Conservation (phyloP, 2,888 invertebrate species). For the Mimumesa dahlbomi region DNA sequence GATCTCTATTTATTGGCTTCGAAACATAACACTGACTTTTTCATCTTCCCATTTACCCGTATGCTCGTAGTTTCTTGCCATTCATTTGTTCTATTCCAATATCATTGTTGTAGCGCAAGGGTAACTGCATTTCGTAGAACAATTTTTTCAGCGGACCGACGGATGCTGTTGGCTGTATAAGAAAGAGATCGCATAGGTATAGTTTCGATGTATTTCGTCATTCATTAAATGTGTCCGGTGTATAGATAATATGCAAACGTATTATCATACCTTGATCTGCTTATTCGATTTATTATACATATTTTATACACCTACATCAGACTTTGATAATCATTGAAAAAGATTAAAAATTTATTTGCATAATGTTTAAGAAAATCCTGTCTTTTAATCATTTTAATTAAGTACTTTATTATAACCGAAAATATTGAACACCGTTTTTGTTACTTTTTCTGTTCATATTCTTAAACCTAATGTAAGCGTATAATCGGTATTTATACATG, state of each 20-base stretch:
- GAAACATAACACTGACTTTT: neutral
- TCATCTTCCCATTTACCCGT: neutral
- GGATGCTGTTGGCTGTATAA: conserved; percentile 43
- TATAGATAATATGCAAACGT: neutral
- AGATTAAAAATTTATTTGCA: too few relatives aligned
- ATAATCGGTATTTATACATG: too few relatives aligned
- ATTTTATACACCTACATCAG: neutral
- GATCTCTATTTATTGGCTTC: conserved; percentile 2
- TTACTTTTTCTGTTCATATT: too few relatives aligned
- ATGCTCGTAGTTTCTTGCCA: neutral
- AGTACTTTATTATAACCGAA: too few relatives aligned
- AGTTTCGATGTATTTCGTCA: conserved; percentile 36
- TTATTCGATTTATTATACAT: neutral
- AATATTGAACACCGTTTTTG: too few relatives aligned
- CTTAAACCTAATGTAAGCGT: too few relatives aligned
- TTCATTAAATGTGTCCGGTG: conserved; percentile 23
- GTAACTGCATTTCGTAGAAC: conserved; percentile 65
- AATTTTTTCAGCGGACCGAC: conserved; percentile 56
- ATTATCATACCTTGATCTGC: too few relatives aligned
- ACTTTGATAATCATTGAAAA: too few relatives aligned
- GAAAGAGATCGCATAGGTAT: conserved; percentile 53
- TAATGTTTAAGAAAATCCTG: too few relatives aligned
- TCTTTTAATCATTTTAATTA: too few relatives aligned
- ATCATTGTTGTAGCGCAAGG: conserved; percentile 45
- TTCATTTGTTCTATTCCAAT: neutral